These are phyloP conservation scores for Helicolenus hilgendorfi DNA, from an alignment of 2,797 vertebrate genomes.

Conservation along the genomic window DNA sequence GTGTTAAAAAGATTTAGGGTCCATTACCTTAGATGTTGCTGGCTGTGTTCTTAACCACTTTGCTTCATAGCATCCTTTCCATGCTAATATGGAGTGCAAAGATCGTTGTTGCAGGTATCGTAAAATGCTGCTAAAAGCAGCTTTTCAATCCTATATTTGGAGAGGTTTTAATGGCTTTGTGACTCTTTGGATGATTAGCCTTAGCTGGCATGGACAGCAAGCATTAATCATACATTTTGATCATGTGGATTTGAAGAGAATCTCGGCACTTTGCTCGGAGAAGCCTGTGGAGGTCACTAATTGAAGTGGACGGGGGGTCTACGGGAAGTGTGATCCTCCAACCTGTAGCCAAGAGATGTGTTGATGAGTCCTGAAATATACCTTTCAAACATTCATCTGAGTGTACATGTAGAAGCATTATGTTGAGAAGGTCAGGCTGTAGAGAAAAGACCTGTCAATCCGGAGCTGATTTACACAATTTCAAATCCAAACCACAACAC, in stretches of 20 bases:
- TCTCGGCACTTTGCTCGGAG: slow-evolving; percentile 39
- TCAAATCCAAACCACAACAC: slow-evolving; percentile 5
- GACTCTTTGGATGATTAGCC: slow-evolving; percentile 74
- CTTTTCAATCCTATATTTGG: slow-evolving; percentile 53
- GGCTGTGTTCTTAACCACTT: slow-evolving; percentile 62
- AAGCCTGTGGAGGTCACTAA: slow-evolving; percentile 75
- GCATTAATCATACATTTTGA: slow-evolving; percentile 83
- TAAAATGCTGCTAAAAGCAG: slow-evolving; percentile 65
- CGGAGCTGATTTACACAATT: slow-evolving; percentile 7
- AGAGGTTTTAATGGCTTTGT: slow-evolving; percentile 76
- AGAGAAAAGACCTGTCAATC: slow-evolving; percentile 1
- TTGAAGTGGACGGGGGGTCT: slow-evolving; percentile 71
- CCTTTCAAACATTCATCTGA: neutral
- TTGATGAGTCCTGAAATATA: slow-evolving; percentile 67
- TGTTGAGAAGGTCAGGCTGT: neutral
- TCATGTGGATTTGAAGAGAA: slow-evolving; percentile 66
- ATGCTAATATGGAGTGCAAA: slow-evolving; percentile 53
- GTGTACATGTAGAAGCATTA: neutral
- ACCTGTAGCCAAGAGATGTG: slow-evolving; percentile 60
- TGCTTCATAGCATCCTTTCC: slow-evolving; percentile 34
- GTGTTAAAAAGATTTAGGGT: slow-evolving; percentile 44
- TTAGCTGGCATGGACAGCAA: slow-evolving; percentile 56
- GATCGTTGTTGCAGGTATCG: slow-evolving; percentile 47
- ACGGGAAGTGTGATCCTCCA: slow-evolving; percentile 60
- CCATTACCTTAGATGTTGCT: slow-evolving; percentile 56